A percentile compares a stretch with the other conserved stretches of the same genome.
These are phyloP conservation scores for Entomobrya multifasciata DNA, from an alignment of 2,888 invertebrate genomes.

Conservation along the genomic window DNA sequence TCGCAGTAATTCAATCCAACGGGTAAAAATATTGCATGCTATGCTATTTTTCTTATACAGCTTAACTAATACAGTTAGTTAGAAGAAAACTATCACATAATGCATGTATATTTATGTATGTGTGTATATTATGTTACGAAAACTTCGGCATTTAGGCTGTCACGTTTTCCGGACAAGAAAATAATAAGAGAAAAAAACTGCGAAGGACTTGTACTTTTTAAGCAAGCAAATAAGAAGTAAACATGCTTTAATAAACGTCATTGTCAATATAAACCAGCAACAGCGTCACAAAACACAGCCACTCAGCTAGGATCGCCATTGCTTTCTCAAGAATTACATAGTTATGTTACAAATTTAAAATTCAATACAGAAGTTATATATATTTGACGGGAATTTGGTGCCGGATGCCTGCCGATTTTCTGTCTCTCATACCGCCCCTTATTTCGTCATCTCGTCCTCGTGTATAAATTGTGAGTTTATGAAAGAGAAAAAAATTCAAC, in stretches of 20 bases:
- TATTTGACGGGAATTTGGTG: slow-evolving; percentile 1
- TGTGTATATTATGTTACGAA: not conserved
- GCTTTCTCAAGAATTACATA: not conserved
- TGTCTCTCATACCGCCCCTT: not conserved
- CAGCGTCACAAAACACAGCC: slow-evolving; percentile 8
- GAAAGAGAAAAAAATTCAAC: not conserved
- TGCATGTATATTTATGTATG: no score
- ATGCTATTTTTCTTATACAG: no score
- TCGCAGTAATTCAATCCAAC: slow-evolving; percentile 54
- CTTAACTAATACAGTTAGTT: not conserved
- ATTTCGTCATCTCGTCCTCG: not conserved
- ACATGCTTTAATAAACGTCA: slow-evolving; percentile 14
- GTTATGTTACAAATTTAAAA: slow-evolving; percentile 22
- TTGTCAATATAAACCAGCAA: not conserved
- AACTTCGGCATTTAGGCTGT: slow-evolving; percentile 40
- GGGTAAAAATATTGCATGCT: no score
- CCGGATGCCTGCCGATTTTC: not conserved
- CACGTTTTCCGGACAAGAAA: slow-evolving; percentile 20
- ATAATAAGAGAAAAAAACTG: slow-evolving; percentile 27
- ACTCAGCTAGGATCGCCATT: not conserved
- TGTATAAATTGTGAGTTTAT: not conserved
- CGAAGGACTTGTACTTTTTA: not conserved
- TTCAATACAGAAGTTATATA: not conserved
- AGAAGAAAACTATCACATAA: not conserved
- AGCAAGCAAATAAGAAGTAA: no score